Conservation (phyloP, 2,888 invertebrate species). For the Andrena camellia region DNA sequence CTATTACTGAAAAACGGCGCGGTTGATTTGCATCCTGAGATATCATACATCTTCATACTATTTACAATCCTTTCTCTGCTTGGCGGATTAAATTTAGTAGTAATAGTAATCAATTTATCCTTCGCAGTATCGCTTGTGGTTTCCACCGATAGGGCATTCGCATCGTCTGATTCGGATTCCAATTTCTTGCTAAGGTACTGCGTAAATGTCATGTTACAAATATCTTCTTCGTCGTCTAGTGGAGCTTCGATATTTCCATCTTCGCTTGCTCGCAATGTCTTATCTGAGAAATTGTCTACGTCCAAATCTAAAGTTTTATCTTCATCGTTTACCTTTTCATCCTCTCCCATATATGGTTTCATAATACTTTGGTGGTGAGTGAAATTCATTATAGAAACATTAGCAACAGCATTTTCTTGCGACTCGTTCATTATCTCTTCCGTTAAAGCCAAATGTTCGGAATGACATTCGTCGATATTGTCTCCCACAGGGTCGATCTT, state of each 20-base stretch:
- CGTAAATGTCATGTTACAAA: conserved; percentile 75
- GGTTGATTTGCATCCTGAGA: conserved; percentile 82
- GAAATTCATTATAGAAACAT: neutral
- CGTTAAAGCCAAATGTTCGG: conserved; percentile 28
- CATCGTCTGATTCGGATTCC: conserved; percentile 34
- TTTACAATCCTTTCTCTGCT: conserved; percentile 85
- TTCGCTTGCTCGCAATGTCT: conserved; percentile 5
- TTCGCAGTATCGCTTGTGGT: neutral
- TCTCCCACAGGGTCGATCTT: conserved; percentile 5
- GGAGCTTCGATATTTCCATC: conserved; percentile 23
- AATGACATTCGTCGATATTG: conserved; percentile 7
- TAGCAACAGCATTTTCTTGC: neutral
- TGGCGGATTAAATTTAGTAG: conserved; percentile 88
- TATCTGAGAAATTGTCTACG: neutral
- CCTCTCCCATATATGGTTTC: neutral
- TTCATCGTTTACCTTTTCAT: conserved; percentile 2
- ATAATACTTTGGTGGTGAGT: neutral
- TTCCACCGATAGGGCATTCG: conserved; percentile 8
- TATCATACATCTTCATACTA: conserved; percentile 86
- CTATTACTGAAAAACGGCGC: conserved; percentile 89
- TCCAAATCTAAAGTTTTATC: neutral
- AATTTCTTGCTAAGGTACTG: conserved; percentile 73
- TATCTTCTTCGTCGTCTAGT: conserved; percentile 63
- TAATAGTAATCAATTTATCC: conserved; percentile 79
- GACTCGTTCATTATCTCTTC: conserved; percentile 12